Conservation (phyloP, 2,888 invertebrate genomes). For the Osedax frankpressi region DNA sequence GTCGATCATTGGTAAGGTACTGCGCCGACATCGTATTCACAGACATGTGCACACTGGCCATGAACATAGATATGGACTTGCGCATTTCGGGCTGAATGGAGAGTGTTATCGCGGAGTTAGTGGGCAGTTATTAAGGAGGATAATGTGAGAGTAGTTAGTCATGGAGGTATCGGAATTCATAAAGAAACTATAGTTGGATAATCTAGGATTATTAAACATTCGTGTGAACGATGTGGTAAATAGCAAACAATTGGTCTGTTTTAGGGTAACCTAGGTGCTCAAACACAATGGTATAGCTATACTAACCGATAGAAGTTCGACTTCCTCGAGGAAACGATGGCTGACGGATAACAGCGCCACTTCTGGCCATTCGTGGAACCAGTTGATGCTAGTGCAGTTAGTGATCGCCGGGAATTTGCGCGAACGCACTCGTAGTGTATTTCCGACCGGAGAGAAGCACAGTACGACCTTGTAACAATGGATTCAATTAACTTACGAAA, state of each 20-base stretch:
- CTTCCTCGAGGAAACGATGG: constrained; percentile 68
- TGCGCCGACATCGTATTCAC: constrained; percentile 77
- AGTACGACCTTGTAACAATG: constrained; percentile 62
- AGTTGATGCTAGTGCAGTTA: constrained; percentile 86
- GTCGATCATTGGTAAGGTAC: constrained; percentile 74
- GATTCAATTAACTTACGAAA: too few species aligned
- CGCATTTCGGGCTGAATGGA: constrained; percentile 54
- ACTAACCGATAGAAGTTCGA: constrained; percentile 64
- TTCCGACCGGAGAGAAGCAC: constrained; percentile 91
- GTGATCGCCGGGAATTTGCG: constrained; percentile 90
- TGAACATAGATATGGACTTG: constrained; percentile 76
- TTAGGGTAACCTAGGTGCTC: too few species aligned
- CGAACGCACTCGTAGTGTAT: constrained; percentile 74
- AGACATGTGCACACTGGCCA: constrained; percentile 85
- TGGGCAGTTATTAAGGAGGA: background rate
- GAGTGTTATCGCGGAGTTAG: background rate
- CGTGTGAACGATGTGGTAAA: too few species aligned
- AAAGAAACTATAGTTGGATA: background rate
- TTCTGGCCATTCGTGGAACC: constrained; percentile 98
- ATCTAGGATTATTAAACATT: too few species aligned
- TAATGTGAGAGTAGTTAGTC: background rate
- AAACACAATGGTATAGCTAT: too few species aligned
- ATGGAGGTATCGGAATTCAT: background rate
- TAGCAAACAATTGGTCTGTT: too few species aligned
- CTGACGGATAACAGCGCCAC: constrained; percentile 88